Evolutionary conservation across 2,113 vertebrate genomes (phyloP), one percentile per base, ranked within the genome.

Genomic region (Grantiella picta): DNA sequence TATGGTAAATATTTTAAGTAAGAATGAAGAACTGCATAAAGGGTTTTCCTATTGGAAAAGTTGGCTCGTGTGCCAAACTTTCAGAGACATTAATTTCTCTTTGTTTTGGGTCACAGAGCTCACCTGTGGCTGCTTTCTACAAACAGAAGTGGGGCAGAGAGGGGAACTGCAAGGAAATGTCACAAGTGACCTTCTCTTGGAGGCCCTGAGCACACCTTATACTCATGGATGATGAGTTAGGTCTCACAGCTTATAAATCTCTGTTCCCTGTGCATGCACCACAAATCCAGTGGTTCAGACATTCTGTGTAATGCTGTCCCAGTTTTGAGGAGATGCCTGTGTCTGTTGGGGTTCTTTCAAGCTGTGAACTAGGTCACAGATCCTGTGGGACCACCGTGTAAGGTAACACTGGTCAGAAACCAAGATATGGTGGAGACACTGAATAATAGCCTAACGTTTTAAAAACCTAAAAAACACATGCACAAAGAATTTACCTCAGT

Each of bases 231-330:
- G 47, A n/a, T 28, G 7, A 64, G 35, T 25, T 60, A 33, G 16
- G 35, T 72, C 66, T 89, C 66, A 47, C 17, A 77, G 53, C 8
- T 64, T 80, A 76, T 89, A 54, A 89, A 64, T 86, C 5, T 18
- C 13, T 71, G 23, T 50, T 82, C 42, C 42, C 9, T 89, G 15
- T 36, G 36, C 11, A 20, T 40, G 49, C 15, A 33, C 5, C 33
- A 15, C 31, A 56, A 52, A 40, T 56, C 24, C 45, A 49, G 28
- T 9, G 31, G 78, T 52, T 42, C 31, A 54, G 24, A 57, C 0
- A 2, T 73, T 86, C 72, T 35, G 6, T 69, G 36, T 0, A 1
- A 80, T 2, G 5, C 35, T 71, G 0, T 12, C 31, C n/a, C 10
- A 13, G 7, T 78, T 84, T 82, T 53, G 36, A 75, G 56, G 69